Base-by-base conservation (phyloP, 2,797 vertebrate genomes). In the Fringilla coelebs region DNA sequence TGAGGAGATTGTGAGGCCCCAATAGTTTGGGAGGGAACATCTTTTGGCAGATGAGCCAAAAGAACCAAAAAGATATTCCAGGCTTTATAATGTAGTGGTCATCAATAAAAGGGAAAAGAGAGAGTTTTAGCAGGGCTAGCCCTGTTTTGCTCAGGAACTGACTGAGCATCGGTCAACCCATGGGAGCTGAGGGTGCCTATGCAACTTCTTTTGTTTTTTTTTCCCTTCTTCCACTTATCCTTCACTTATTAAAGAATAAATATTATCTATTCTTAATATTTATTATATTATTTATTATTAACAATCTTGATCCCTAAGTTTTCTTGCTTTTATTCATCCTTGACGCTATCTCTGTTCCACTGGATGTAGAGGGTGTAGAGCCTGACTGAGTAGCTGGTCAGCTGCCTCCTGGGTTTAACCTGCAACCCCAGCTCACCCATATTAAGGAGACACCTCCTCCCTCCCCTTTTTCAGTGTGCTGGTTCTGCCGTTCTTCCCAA, bases 111-210 rank as follows among this genome's bases (percentile, higher is more conserved):
- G 1, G 11, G 16, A 63, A 55, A 82, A 63, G 4, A 36, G 16
- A 25, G 1, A 6, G 5, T 9, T 79, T 88, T 32, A 49, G 16
- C 9, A 77, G 13, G 7, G 6, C 14, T 43, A 74, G 38, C 4
- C 2, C 10, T 36, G 46, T 55, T 85, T 86, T 85, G 19, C 13
- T 79, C 13, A 43, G 41, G 17, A 61, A 17, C 11, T 48, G 18
- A 8, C 8, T 63, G 16, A 25, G 2, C 18, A 41, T 32, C 0
- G 0, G 5, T 51, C 40, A 83, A 0, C 17, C 8, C 18, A 6
- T 19, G 6, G 31, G 13, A 82, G 8, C 11, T 40, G 8, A 31
- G 8, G 36, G 9, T 62, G 9, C 3, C 8, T 49, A 45, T 49
- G 7, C 16, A 55, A 18, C 9, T 41, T 22, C 8, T 40, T 57